phyloP scores from a whole-genome alignment of 1,140 invertebrate genomes.

The Rhagoletis pomonella region DNA sequence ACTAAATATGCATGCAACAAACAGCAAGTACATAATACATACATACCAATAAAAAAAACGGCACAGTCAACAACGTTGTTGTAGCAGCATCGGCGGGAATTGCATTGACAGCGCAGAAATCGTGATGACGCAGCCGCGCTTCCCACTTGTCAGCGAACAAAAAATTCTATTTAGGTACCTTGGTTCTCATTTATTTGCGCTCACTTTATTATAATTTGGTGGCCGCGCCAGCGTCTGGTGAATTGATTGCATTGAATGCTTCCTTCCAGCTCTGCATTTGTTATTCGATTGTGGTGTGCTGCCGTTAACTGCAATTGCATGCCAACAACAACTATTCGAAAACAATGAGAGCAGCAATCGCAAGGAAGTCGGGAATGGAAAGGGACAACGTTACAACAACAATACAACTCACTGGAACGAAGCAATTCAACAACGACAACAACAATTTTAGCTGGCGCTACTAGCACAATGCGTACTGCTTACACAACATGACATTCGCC shows the following conservation, averaged over 20 bases:
- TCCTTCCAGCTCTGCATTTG: neutral
- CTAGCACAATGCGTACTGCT: no score
- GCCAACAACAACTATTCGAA: neutral
- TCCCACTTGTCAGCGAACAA: neutral
- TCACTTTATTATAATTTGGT: slow-evolving; percentile 15
- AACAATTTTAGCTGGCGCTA: no score
- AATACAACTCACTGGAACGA: no score
- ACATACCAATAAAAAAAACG: neutral
- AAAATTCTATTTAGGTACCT: neutral
- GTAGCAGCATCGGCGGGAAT: neutral
- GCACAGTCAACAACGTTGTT: neutral
- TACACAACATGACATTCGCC: no score
- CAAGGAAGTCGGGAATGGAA: no score
- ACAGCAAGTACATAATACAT: neutral
- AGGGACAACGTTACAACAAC: no score
- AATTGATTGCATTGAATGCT: neutral
- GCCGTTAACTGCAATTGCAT: neutral
- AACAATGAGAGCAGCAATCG: no score
- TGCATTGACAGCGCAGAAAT: neutral
- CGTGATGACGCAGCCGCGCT: slow-evolving; percentile 39
- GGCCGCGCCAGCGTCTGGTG: neutral
- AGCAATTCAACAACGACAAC: no score
- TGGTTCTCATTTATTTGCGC: neutral
- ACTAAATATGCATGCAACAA: neutral
- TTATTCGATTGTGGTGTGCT: neutral